Base-by-base conservation (phyloP, 2,113 vertebrate species). In the Notarius lentiginosus region DNA sequence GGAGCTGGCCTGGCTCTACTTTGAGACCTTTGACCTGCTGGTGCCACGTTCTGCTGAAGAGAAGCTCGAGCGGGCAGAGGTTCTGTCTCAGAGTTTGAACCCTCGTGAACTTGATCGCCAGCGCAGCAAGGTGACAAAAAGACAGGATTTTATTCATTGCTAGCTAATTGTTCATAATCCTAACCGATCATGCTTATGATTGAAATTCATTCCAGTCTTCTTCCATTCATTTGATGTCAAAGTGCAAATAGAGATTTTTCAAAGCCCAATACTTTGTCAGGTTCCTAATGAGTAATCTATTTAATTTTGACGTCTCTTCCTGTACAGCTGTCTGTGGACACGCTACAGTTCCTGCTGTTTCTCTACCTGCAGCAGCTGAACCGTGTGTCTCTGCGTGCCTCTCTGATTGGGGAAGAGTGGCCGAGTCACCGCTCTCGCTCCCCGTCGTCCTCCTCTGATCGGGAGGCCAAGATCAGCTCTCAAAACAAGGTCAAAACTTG, bases 341-440 rank as follows among this genome's bases (percentile, higher is more conserved):
- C 97, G 0, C 93, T 98, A 90, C 96, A 97, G 94, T 99, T 99
- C 93, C 94, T 99, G 89, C 96, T 99, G 24, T 99, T 99, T 94
- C 95, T 99, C 3, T 97, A 96, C 89, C 91, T 98, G 76, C 98
- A 99, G 90, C 97, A 99, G 92, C 89, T 99, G 61, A 98, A 98
- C 92, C 97, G 95, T 0, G 91, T 98, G 24, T 99, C 98, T 24
- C 91, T 99, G 83, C 95, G 98, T 11, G 95, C 94, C 10, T 99
- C 98, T 34, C 91, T 99, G 90, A 95, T 98, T 3, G 97, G 97
- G 1, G 98, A 99, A 84, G 98, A 99, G 82, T 99, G 98, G 98
- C 98, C 98, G 66, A 97, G 95, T 90, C 92, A 92, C 41, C 95
- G 96, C 63, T 91, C 92, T 53, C 95, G 93, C 90, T 95, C 94